Percentiles rank a stretch among this genome's conserved stretches.
These are phyloP conservation scores for Microcebus murinus DNA, from an alignment of 2,113 vertebrate genomes.

Conservation along the genomic window DNA sequence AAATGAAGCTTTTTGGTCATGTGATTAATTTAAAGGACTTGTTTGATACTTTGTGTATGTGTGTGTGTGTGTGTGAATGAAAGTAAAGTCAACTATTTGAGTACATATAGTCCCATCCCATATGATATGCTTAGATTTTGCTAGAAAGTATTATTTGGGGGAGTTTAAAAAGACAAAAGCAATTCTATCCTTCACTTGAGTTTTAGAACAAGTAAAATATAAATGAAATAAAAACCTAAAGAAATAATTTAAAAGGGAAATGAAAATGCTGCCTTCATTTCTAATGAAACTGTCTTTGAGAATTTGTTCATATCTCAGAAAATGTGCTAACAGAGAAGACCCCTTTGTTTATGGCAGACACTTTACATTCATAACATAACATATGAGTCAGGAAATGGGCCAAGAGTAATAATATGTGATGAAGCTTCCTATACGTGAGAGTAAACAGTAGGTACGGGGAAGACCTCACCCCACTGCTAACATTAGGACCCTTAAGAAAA, in stretches of 20 bases:
- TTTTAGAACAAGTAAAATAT: neutral
- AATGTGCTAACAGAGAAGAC: neutral
- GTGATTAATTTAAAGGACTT: conserved; percentile 13
- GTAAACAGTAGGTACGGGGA: neutral
- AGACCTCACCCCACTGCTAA: neutral
- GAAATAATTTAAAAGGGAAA: neutral
- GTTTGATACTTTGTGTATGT: neutral
- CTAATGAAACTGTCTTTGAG: neutral
- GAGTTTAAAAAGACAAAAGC: neutral
- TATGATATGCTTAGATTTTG: neutral
- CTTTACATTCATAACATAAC: neutral
- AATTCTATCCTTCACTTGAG: neutral
- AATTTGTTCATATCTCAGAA: neutral
- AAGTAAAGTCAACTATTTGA: neutral
- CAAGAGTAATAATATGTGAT: no score
- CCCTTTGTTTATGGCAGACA: accelerated
- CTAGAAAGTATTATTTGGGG: neutral
- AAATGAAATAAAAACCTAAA: neutral
- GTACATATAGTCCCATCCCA: neutral
- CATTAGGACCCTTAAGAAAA: neutral
- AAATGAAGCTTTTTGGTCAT: neutral
- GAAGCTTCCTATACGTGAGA: neutral
- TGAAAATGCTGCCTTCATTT: neutral
- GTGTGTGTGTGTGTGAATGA: neutral
- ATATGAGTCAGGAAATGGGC: neutral